Conservation (phyloP, 1,140 invertebrate species). For the Heliothis virescens region DNA sequence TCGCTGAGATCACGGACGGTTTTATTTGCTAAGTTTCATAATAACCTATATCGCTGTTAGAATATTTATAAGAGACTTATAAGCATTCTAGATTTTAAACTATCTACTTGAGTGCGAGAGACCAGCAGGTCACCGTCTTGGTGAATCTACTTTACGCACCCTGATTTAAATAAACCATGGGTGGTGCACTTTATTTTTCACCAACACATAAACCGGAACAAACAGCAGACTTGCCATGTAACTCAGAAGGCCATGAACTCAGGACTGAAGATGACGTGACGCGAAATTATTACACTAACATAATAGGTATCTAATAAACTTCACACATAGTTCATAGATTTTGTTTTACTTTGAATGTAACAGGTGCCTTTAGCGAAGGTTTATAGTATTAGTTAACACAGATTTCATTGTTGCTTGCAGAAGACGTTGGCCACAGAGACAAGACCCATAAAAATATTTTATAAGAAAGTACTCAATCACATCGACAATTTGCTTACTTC, state of each 20-base stretch:
- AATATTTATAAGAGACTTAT: slow-evolving; percentile 36
- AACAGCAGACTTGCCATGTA: background rate
- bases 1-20: slow-evolving; percentile 77
- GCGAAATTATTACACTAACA: slow-evolving; percentile 49
- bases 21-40: slow-evolving; percentile 56
- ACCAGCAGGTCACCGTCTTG: background rate
- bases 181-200: slow-evolving; percentile 15
- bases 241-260: slow-evolving; percentile 58
- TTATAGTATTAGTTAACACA: too few relatives aligned
- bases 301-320: slow-evolving; percentile 27
- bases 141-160: too few relatives aligned
- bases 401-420: too few relatives aligned
- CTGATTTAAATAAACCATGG: too few relatives aligned
- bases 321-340: slow-evolving; percentile 18
- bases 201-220: slow-evolving; percentile 50
- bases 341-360: background rate
- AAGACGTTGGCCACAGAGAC: too few relatives aligned
- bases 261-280: slow-evolving; percentile 46
- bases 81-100: slow-evolving; percentile 10
- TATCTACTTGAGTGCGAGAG: background rate
- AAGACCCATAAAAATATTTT: background rate
- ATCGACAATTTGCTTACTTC: slow-evolving; percentile 69
- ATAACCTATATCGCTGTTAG: slow-evolving; percentile 35
- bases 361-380: background rate
- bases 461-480: slow-evolving; percentile 45